A percentile compares a stretch with the other conserved stretches of the same genome.
Conservation (phyloP, 2,888 invertebrate genomes). For the Sphaerophoria taeniata region DNA sequence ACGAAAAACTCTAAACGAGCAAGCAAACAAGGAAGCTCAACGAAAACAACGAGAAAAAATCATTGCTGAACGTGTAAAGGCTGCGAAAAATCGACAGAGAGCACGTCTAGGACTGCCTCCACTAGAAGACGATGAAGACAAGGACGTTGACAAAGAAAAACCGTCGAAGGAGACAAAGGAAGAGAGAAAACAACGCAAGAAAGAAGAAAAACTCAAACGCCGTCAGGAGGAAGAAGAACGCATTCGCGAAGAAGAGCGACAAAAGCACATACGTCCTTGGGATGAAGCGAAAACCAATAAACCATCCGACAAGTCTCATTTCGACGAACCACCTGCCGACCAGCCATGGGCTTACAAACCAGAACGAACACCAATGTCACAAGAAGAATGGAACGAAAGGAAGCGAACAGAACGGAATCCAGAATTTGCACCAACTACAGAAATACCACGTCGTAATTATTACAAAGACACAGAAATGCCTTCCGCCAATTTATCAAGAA, state of each 20-base stretch:
- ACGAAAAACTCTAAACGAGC: slow-evolving; percentile 88
- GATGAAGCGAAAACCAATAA: slow-evolving; percentile 86
- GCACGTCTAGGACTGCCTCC: slow-evolving; percentile 89
- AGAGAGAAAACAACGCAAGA: slow-evolving; percentile 79
- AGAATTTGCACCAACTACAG: slow-evolving; percentile 89
- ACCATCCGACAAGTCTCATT: slow-evolving; percentile 45
- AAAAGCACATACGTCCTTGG: slow-evolving; percentile 86
- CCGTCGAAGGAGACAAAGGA: slow-evolving; percentile 72
- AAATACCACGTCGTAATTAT: slow-evolving; percentile 53
- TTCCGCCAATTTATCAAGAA: slow-evolving; percentile 34
- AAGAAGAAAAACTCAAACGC: slow-evolving; percentile 76
- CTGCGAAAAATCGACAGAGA: slow-evolving; percentile 89
- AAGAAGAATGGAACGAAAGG: slow-evolving; percentile 84
- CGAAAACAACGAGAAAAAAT: slow-evolving; percentile 87
- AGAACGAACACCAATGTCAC: slow-evolving; percentile 81
- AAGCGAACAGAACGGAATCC: slow-evolving; percentile 88
- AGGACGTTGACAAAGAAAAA: slow-evolving; percentile 11
- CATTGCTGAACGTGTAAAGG: slow-evolving; percentile 88
- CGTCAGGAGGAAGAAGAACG: slow-evolving; percentile 80
- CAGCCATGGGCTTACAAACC: slow-evolving; percentile 80
- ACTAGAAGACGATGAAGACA: slow-evolving; percentile 83
- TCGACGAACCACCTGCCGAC: slow-evolving; percentile 46
- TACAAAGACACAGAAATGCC: slow-evolving; percentile 8
- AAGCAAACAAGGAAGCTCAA: slow-evolving; percentile 86
- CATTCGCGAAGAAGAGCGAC: slow-evolving; percentile 81